A percentile compares a stretch with the other conserved stretches of the same genome.
Evolutionary conservation across 2,888 invertebrate genomes (phyloP).

Genomic region (Drosophila falleni): DNA sequence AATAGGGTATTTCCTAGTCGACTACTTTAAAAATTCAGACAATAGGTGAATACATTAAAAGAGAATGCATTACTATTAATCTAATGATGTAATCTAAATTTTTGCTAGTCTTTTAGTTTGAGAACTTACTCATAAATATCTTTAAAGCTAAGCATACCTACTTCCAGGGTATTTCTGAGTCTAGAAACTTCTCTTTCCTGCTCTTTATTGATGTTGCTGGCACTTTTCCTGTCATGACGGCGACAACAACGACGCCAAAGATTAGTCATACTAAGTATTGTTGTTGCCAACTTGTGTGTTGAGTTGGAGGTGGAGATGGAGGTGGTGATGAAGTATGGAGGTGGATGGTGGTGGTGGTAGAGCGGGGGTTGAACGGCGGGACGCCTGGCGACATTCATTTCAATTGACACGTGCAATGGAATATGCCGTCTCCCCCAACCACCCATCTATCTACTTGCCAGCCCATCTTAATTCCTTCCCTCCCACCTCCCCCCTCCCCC

Average conservation of each 20-base stretch:
- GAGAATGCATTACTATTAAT: background rate
- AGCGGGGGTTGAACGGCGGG: conserved; percentile 55
- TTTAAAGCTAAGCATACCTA: background rate
- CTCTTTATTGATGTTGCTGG: conserved; percentile 35
- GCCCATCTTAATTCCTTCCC: no score
- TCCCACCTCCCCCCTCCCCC: no score
- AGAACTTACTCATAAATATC: no score
- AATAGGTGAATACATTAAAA: background rate
- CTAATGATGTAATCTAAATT: background rate
- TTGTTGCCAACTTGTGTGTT: conserved; percentile 38
- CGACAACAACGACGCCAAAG: conserved; percentile 66
- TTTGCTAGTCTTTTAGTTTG: background rate
- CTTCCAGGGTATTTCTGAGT: conserved; percentile 20
- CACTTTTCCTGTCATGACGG: conserved; percentile 53
- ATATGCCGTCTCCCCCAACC: conserved; percentile 35
- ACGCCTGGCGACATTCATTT: conserved; percentile 80
- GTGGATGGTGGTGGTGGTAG: conserved; percentile 2
- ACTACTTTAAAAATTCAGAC: background rate
- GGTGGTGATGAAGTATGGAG: no score
- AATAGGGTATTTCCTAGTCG: background rate
- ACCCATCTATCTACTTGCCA: conserved; percentile 3
- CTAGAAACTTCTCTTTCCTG: background rate
- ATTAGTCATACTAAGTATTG: conserved; percentile 76
- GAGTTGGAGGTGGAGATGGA: conserved; percentile 18
- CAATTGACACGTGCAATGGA: conserved; percentile 82